phyloP scores from a whole-genome alignment of 2,113 vertebrate species.

The Leucoraja erinaceus region DNA sequence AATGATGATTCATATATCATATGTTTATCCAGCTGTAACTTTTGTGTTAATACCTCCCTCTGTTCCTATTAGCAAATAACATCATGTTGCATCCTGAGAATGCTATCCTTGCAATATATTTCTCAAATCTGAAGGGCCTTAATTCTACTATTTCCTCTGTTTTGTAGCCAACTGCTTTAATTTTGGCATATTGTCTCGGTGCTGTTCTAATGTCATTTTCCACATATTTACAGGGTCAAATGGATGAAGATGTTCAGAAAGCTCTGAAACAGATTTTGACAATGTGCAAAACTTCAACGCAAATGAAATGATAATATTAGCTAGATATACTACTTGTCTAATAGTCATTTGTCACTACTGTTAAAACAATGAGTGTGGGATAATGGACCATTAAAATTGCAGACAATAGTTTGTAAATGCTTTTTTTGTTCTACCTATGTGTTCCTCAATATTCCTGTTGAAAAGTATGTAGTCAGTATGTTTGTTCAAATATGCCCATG shows the following conservation, averaged over 20 bases:
- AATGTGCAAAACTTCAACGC: constrained; percentile 89
- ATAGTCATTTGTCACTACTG: constrained; percentile 14
- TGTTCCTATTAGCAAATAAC: not conserved
- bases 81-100: not conserved
- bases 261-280: constrained; percentile 92
- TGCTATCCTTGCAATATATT: not conserved
- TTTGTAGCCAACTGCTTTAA: not conserved
- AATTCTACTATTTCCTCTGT: not conserved
- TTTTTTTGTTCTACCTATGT: constrained; percentile 14
- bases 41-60: not conserved
- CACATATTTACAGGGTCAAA: constrained; percentile 74
- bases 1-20: no score
- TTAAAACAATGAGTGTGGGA: not conserved
- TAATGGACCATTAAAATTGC: constrained; percentile 30
- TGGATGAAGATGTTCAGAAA: constrained; percentile 98
- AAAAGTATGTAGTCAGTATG: not conserved
- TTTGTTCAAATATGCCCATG: not conserved
- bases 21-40: not conserved
- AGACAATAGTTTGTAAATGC: not conserved
- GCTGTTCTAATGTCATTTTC: not conserved
- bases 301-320: constrained; percentile 65
- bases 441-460: not conserved
- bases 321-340: not conserved
- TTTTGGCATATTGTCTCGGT: not conserved
- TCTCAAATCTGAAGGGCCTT: not conserved